These are phyloP conservation scores for Dioctria linearis DNA, from an alignment of 2,888 invertebrate species.

Conservation along the genomic window DNA sequence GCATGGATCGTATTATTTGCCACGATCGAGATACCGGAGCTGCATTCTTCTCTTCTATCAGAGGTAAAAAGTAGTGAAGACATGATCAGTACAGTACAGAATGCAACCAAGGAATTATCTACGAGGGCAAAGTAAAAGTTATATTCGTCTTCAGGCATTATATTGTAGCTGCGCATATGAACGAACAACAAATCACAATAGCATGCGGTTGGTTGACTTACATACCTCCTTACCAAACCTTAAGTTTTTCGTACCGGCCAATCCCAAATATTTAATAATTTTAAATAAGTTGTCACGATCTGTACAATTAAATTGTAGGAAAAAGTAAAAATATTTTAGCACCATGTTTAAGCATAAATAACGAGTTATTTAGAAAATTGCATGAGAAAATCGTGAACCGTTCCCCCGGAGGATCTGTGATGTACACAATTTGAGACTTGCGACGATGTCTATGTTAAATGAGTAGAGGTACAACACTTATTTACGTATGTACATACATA, in stretches of 20 bases:
- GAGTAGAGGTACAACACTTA: too few relatives aligned
- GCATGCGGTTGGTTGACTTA: slow-evolving; percentile 11
- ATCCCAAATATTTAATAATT: slow-evolving; percentile 58
- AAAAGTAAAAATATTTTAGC: slow-evolving; percentile 56
- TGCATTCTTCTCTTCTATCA: background rate
- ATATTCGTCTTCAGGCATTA: slow-evolving; percentile 29
- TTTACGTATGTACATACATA: too few relatives aligned
- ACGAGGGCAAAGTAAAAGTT: slow-evolving; percentile 30
- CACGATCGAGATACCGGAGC: background rate
- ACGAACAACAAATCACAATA: background rate
- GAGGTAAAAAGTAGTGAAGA: background rate
- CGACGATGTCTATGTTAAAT: background rate
- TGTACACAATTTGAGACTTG: slow-evolving; percentile 14
- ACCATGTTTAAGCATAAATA: slow-evolving; percentile 55
- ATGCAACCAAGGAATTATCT: slow-evolving; percentile 27
- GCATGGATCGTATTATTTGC: background rate
- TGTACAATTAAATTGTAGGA: slow-evolving; percentile 57
- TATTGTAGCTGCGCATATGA: slow-evolving; percentile 7
- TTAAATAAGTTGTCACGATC: slow-evolving; percentile 59
- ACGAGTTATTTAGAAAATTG: slow-evolving; percentile 57
- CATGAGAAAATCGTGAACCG: slow-evolving; percentile 53
- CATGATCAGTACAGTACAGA: background rate
- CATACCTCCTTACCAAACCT: slow-evolving; percentile 36
- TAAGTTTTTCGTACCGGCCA: slow-evolving; percentile 39
- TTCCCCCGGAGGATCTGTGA: background rate